Percentiles rank a stretch among this genome's conserved stretches.
These are phyloP conservation scores for Norana najaformis DNA, from an alignment of 2,888 invertebrate genomes.

Conservation along the genomic window DNA sequence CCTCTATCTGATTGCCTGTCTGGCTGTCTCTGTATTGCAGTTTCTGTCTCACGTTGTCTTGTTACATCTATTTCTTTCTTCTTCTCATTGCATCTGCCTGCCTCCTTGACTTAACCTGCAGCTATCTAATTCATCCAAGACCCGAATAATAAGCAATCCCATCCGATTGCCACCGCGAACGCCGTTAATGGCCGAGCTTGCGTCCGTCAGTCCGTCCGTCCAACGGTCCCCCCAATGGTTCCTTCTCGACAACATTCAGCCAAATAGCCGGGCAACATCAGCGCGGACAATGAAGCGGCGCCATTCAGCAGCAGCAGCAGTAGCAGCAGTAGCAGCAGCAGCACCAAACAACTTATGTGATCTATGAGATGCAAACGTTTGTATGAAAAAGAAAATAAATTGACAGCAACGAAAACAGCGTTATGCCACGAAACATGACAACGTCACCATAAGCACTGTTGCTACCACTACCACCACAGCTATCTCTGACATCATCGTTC, in stretches of 20 bases:
- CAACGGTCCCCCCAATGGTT: no score
- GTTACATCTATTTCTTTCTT: not conserved
- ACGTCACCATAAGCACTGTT: not conserved
- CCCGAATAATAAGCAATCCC: not conserved
- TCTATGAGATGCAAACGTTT: not conserved
- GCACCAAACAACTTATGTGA: not conserved
- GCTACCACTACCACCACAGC: not conserved
- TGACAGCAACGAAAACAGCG: no score
- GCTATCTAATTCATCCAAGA: not conserved
- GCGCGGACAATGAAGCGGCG: not conserved
- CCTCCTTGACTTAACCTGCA: not conserved
- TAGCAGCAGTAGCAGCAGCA: not conserved
- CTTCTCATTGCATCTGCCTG: not conserved
- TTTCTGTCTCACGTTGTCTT: not conserved
- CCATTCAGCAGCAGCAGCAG: not conserved
- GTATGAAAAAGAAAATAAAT: not conserved
- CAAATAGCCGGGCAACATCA: not conserved
- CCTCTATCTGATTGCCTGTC: not conserved
- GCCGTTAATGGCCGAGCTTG: not conserved
- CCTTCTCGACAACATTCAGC: not conserved
- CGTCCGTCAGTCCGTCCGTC: not conserved
- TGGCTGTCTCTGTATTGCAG: not conserved
- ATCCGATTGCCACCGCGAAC: not conserved
- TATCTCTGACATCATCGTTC: not conserved
- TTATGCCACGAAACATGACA: no score